Evolutionary conservation across 2,888 invertebrate species (phyloP).

Genomic region (Folsomia manolachei): DNA sequence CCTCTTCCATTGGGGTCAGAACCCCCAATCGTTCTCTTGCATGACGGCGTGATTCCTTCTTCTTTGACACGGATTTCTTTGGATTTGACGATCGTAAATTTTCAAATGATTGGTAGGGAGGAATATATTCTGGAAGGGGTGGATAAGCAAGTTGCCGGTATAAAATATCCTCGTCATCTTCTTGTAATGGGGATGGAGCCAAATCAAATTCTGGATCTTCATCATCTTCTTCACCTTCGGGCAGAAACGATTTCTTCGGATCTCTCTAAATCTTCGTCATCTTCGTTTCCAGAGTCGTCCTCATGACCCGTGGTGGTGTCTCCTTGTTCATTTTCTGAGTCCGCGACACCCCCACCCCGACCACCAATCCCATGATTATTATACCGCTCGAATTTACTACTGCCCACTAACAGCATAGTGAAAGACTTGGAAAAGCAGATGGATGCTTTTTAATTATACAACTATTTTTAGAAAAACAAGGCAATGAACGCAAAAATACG

Average conservation of each 20-base stretch:
- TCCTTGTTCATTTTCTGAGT: conserved; percentile 23
- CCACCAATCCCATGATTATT: background rate
- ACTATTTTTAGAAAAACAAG: too few species aligned
- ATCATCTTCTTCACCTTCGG: conserved; percentile 52
- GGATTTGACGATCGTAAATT: background rate
- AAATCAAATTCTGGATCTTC: conserved; percentile 52
- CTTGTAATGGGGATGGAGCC: conserved; percentile 22
- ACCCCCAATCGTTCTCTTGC: conserved; percentile 33
- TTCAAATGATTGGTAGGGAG: conserved; percentile 22
- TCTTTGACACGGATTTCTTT: background rate
- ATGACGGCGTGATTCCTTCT: conserved; percentile 10
- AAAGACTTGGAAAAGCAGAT: background rate
- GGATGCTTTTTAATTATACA: too few species aligned
- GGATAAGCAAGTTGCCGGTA: conserved; percentile 47
- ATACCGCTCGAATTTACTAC: background rate
- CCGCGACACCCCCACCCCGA: background rate
- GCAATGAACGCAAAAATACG: background rate
- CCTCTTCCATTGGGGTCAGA: conserved; percentile 38
- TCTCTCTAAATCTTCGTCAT: conserved; percentile 30
- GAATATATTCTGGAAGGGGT: conserved; percentile 44
- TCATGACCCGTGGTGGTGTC: conserved; percentile 26
- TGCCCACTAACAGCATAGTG: background rate
- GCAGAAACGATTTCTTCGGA: conserved; percentile 50
- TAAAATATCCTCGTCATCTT: conserved; percentile 35
- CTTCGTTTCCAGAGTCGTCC: conserved; percentile 31